Evolutionary conservation across 2,797 vertebrate species (phyloP), one percentile per base, ranked within the genome.

Genomic region (Falco berigora): DNA sequence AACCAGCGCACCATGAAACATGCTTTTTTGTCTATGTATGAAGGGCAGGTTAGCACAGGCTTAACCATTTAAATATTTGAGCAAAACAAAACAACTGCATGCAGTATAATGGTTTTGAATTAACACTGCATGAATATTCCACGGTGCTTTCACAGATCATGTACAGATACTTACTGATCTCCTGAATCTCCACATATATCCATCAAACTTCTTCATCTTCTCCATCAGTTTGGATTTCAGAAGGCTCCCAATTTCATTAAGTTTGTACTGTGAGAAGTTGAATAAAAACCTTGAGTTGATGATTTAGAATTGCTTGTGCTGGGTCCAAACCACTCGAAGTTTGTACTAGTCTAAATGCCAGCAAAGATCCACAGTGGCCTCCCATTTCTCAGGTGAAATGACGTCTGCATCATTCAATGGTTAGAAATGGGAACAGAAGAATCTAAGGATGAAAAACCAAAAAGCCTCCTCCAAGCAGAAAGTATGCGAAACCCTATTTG

Each of bases 171-270:
- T 95, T 93, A 97, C 96, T 34, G 85, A 89, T 92, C 52, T 98
- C 95, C 94, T 98, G 94, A 98, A 97, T 89, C 97, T 97, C 87
- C 79, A 64, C 50, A 98, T 89, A 27, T 97, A 93, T 86, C 92
- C 75, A 1, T 98, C 98, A 53, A 98, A 76, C 30, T 96, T 96
- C 71, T 96, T 97, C 52, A 98, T 94, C 95, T 98, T 98, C 80
- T 98, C 97, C 69, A 96, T 46, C 67, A 99, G 93, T 87, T 79
- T 98, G 20, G 68, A 94, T 97, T 91, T 97, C 32, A 99, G 86
- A 85, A 96, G 95, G 30, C 95, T 98, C 75, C 97, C 95, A 47
- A 98, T 77, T 84, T 97, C 92, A 46, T 95, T 92, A 67, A 98
- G 56, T 44, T 97, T 96, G 58, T 97, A 82, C 99, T 99, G 96